phyloP scores from a whole-genome alignment of 64 coral and sea anemone genomes.

The Montipora efflorescens region DNA sequence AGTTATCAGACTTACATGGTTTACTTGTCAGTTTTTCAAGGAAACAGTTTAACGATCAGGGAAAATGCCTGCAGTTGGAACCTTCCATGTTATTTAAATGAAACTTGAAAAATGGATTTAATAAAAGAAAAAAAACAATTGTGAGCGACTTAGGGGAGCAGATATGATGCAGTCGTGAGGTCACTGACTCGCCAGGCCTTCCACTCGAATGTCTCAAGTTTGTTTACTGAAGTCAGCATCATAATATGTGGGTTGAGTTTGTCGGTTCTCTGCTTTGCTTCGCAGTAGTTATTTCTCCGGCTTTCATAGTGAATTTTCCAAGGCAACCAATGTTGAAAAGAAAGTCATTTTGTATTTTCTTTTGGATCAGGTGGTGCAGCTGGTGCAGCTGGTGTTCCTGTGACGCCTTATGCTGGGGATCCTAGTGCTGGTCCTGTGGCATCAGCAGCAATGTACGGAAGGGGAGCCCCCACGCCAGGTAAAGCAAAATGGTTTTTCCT shows the following conservation, averaged over 20 bases:
- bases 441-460: constrained; percentile 20
- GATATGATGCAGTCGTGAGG: too few species aligned
- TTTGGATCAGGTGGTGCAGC: not conserved
- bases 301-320: not conserved
- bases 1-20: not conserved
- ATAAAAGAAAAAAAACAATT: too few species aligned
- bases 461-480: constrained; percentile 12
- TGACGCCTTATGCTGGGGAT: not conserved
- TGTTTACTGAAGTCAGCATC: too few species aligned
- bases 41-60: not conserved
- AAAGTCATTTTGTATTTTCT: not conserved
- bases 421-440: constrained; percentile 8
- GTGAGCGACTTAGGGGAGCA: too few species aligned
- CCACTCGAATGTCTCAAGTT: too few species aligned
- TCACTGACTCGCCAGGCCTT: too few species aligned
- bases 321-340: not conserved
- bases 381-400: not conserved
- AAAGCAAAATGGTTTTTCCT: not conserved
- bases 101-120: too few species aligned
- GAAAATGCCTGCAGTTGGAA: too few species aligned
- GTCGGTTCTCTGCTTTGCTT: too few species aligned
- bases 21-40: not conserved
- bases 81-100: too few species aligned
- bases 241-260: too few species aligned
- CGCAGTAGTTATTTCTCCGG: too few species aligned